Base-by-base conservation (phyloP, 2,797 vertebrate genomes). In the Mormyrus proboscirostris region DNA sequence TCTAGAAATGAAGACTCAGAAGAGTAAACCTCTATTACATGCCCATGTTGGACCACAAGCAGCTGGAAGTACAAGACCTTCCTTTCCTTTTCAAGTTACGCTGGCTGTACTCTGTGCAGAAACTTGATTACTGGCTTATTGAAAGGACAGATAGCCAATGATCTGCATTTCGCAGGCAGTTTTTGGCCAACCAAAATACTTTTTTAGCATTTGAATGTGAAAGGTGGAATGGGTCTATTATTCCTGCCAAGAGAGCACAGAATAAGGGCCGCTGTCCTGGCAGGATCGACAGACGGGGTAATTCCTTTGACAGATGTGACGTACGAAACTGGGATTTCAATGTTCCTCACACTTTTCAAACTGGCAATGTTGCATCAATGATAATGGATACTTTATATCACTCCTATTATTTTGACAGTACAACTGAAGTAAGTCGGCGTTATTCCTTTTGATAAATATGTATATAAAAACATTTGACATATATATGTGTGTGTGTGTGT, bases 371-470 rank as follows among this genome's bases (percentile, higher is more conserved):
- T 82, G 41, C 41, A 44, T 82, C 41, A 82, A n/a, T 82, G 76
- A 82, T 47, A 82, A 82, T 82, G 76, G 76, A 82, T 33, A 82
- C 76, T 82, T n/a, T 82, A 85, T 83, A 47, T 47, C 44, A 83
- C n/a, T 1, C n/a, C 25, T 47, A 83, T n/a, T 47, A 83, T 76
- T 76, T 38, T 76, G 79, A 83, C 16, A 83, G 38, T 83, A 16
- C 44, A 44, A 83, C 76, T 83, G 76, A 19, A 83, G 41, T 14
- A 19, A 83, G 41, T 29, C 1, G 5, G 38, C 0, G 7, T 44
- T 19, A 8, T 82, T 47, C 14, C 44, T 83, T 83, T 83, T 49
- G 19, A 83, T 22, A 47, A 83, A 22, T 49, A 49, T 22, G 9
- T 83, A 33, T 73, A 33, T 33, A 73, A 33, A 73, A 38, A 73